A percentile compares a stretch with the other conserved stretches of the same genome.
Conservation (phyloP, 2,113 vertebrate species). For the Phyllostomus discolor region DNA sequence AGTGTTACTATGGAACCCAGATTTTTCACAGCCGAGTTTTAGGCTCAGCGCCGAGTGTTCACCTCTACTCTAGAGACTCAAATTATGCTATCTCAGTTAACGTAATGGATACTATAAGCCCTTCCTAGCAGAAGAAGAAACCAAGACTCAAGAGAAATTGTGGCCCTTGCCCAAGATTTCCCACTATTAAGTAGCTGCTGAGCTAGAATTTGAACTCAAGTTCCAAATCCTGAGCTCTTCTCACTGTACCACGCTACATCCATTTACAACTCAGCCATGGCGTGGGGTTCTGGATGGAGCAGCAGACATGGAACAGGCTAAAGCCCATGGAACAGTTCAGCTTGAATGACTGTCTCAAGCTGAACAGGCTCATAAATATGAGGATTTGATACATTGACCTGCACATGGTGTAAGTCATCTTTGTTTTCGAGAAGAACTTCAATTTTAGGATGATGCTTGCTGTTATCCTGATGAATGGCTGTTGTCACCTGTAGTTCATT, state of each 20-base stretch:
- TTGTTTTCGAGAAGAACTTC: slow-evolving; percentile 36
- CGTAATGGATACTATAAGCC: not conserved
- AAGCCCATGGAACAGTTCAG: not conserved
- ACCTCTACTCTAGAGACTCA: not conserved
- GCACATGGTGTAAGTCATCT: slow-evolving; percentile 5
- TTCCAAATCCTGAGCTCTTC: slow-evolving; percentile 13
- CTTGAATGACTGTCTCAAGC: not conserved
- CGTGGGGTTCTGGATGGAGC: not conserved
- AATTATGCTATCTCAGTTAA: not conserved
- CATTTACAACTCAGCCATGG: not conserved
- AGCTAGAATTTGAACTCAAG: slow-evolving; percentile 36
- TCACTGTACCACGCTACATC: not conserved
- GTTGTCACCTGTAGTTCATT: slow-evolving; percentile 10
- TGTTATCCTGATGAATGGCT: slow-evolving; percentile 19
- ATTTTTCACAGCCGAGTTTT: not conserved
- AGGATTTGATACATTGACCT: slow-evolving; percentile 7
- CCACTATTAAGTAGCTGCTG: not conserved
- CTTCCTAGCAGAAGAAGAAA: not conserved
- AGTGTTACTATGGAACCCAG: not conserved
- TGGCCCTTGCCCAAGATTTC: not conserved
- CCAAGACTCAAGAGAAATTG: not conserved
- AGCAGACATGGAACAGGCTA: not conserved
- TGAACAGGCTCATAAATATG: not conserved
- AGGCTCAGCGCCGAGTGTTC: not conserved
- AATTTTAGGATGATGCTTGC: slow-evolving; percentile 12